A percentile compares a stretch with the other conserved stretches of the same genome.
These are phyloP conservation scores for Tupaia chinensis DNA, from an alignment of 2,113 vertebrate species.

Conservation along the genomic window DNA sequence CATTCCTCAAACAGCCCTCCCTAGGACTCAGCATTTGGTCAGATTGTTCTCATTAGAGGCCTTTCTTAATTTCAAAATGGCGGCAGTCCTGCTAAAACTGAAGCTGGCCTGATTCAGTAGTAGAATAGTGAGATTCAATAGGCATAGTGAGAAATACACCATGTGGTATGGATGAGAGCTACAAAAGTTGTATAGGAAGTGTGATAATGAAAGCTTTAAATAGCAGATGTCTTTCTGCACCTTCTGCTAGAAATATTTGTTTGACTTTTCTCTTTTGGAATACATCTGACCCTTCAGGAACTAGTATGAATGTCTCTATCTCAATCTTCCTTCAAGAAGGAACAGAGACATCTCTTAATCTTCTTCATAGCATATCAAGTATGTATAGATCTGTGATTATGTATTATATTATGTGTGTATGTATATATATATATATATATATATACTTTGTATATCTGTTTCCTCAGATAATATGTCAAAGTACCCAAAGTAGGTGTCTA, in stretches of 20 bases:
- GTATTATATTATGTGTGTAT: too few relatives aligned
- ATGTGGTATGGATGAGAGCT: neutral
- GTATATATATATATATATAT: too few relatives aligned
- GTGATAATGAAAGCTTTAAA: neutral
- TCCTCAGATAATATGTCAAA: neutral
- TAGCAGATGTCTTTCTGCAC: neutral
- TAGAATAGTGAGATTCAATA: too few relatives aligned
- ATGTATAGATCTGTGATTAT: neutral
- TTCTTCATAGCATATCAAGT: neutral
- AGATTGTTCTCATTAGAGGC: too few relatives aligned
- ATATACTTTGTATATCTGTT: neutral
- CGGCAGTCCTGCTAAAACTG: too few relatives aligned
- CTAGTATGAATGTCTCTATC: neutral
- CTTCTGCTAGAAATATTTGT: neutral
- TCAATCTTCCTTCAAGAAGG: neutral
- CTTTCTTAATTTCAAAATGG: too few relatives aligned
- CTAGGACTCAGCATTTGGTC: too few relatives aligned
- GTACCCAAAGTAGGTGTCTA: neutral
- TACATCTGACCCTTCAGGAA: slow-evolving; percentile 2
- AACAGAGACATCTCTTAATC: neutral
- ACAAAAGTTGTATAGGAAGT: neutral
- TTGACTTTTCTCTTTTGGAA: neutral
- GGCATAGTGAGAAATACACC: neutral
- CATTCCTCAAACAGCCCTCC: too few relatives aligned
- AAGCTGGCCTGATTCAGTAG: neutral